phyloP scores from a whole-genome alignment of 2,797 vertebrate genomes.

The Crocodylus rhombifer region DNA sequence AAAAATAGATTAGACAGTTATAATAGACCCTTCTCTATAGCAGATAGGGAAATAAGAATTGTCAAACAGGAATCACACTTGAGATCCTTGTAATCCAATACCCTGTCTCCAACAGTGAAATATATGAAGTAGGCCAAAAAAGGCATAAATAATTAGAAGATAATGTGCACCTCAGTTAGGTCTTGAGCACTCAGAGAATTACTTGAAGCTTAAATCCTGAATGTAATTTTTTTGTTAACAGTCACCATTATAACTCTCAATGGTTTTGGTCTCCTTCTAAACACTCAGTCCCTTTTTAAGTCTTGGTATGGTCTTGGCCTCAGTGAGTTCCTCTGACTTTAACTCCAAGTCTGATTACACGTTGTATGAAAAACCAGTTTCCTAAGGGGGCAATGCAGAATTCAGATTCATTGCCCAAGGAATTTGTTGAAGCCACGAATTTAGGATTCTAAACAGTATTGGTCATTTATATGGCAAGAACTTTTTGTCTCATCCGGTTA shows the following conservation, averaged over 20 bases:
- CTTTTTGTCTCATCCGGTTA: background rate
- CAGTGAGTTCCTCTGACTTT: background rate
- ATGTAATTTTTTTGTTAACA: background rate
- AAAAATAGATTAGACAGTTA: background rate
- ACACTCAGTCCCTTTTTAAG: background rate
- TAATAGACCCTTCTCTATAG: background rate
- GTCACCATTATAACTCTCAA: background rate
- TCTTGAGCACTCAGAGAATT: too few relatives aligned
- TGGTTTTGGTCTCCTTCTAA: background rate
- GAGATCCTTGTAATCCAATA: background rate
- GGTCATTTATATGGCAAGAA: background rate
- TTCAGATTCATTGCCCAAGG: background rate
- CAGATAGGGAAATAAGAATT: background rate
- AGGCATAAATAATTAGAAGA: background rate
- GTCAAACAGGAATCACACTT: accelerated
- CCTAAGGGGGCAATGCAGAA: background rate
- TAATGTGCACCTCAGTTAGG: too few relatives aligned
- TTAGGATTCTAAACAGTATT: background rate
- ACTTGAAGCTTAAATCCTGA: too few relatives aligned
- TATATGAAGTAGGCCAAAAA: background rate
- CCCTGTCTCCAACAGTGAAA: background rate
- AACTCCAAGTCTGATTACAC: background rate
- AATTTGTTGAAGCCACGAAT: background rate
- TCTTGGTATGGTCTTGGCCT: background rate
- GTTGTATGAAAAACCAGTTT: background rate